Percentiles rank a stretch among this genome's conserved stretches.
These are phyloP conservation scores for Idaea dimidiata DNA, from an alignment of 2,888 invertebrate genomes.

Conservation along the genomic window DNA sequence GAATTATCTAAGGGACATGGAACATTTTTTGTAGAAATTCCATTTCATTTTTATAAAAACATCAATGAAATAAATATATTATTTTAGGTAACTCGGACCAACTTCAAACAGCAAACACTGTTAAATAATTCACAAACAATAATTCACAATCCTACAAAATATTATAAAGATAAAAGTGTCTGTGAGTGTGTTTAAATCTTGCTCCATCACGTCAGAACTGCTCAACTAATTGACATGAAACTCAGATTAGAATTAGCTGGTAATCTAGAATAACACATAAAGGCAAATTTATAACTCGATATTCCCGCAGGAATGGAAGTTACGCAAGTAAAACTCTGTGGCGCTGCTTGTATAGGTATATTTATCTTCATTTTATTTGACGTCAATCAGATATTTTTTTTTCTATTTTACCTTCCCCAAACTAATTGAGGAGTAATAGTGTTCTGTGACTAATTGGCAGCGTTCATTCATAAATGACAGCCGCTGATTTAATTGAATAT, in stretches of 20 bases:
- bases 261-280: too few species aligned
- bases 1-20: too few species aligned
- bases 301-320: not conserved
- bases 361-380: not conserved
- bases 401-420: not conserved
- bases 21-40: not conserved
- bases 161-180: too few species aligned
- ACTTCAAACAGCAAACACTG: not conserved
- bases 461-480: not conserved
- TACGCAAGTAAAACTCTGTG: not conserved
- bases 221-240: too few species aligned
- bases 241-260: too few species aligned
- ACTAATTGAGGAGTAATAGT: too few species aligned
- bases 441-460: not conserved
- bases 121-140: not conserved
- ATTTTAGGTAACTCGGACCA: not conserved
- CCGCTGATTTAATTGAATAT: not conserved
- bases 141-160: not conserved
- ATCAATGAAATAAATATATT: not conserved
- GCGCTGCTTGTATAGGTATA: not conserved
- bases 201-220: too few species aligned
- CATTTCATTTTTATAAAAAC: not conserved
- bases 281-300: slow-evolving; percentile 3
- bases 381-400: not conserved
- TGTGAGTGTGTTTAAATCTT: too few species aligned